Evolutionary conservation across 2,113 vertebrate genomes (phyloP), one percentile per base, ranked within the genome.

Genomic region (Pomatorhinus ruficollis): DNA sequence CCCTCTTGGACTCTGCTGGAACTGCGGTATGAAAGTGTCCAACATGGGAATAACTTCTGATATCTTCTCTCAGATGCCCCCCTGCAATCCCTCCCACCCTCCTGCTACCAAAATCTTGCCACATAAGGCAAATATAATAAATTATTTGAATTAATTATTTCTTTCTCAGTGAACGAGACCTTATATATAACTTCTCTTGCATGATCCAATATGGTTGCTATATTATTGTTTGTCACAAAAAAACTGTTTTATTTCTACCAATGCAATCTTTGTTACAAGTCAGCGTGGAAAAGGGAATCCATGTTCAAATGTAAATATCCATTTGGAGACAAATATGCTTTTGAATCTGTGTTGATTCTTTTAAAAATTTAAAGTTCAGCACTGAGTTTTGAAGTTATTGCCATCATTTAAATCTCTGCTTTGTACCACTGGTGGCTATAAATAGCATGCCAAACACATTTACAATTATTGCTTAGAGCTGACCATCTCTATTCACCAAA

Each of bases 11-110:
- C 10, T 23, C 18, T 33, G 33, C 30, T 81, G 75, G 24, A 56
- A 60, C 22, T 66, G 18, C 18, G 19, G 15, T 23, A 77, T 31
- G 13, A 8, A 10, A 54, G 11, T 12, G 22, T 52, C 33, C 24
- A 33, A 8, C 6, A 6, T 4, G 6, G 28, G 27, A 17, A 9
- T 2, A 76, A 8, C 9, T 49, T n/a, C 44, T 42, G 9, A 6
- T 16, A 14, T 16, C 22, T 25, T 63, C 15, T 65, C 12, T 54
- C 7, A 54, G 39, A 52, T 57, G 9, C 17, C 17, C 2, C 4
- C 16, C 12, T 52, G 4, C 8, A 47, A 33, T 42, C 3, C 1
- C 2, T 9, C 11, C 11, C 11, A 5, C 1, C 1, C 5, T 22
- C 3, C 37, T 42, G 10, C 31, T 35, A 30, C 21, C 11, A 63